Base-by-base conservation (phyloP, 2,113 vertebrate species). In the Notarius quadriscutis region DNA sequence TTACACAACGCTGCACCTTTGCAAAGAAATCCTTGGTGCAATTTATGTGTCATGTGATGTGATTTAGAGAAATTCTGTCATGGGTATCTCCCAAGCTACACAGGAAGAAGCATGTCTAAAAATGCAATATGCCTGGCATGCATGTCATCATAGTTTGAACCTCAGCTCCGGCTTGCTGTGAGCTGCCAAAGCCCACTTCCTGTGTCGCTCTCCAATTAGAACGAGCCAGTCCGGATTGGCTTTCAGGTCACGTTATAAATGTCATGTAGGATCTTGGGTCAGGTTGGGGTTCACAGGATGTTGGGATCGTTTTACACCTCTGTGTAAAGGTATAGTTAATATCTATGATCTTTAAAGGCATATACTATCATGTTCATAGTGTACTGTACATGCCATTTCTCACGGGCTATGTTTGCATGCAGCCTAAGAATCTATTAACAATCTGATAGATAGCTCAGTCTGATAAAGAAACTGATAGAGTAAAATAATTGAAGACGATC, bases 191-290 rank as follows among this genome's bases (percentile, higher is more conserved):
- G 20, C 51, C 62, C 51, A 79, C 88, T 91, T 92, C 90, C 90
- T 89, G 87, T 83, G 53, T 48, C 5, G 34, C 71, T 69, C 89
- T 86, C 58, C 87, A 89, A 85, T 92, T 91, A 90, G 90, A 92
- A 87, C 25, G 30, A 65, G 9, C 27, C n/a, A 12, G 81, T 80
- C 75, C 82, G 84, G 89, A 90, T 90, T 75, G 67, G 81, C 84
- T 90, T 90, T 89, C 90, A 85, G 34, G 34, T 89, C 81, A 69
- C 67, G 71, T 25, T 86, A 74, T 77, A 89, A 88, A 92, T 90
- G 88, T 86, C 86, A 91, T 58, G 51, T 80, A 67, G 72, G 63
- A 67, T 25, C 20, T 81, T 51, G 55, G 77, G 84, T 89, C 84
- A 62, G 75, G 63, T 53, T 82, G 55, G 84, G 58, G 75, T 81